Percentiles rank a stretch among this genome's conserved stretches.
phyloP scores from a whole-genome alignment of 2,888 invertebrate species.

The Tetheella fluctuosa region DNA sequence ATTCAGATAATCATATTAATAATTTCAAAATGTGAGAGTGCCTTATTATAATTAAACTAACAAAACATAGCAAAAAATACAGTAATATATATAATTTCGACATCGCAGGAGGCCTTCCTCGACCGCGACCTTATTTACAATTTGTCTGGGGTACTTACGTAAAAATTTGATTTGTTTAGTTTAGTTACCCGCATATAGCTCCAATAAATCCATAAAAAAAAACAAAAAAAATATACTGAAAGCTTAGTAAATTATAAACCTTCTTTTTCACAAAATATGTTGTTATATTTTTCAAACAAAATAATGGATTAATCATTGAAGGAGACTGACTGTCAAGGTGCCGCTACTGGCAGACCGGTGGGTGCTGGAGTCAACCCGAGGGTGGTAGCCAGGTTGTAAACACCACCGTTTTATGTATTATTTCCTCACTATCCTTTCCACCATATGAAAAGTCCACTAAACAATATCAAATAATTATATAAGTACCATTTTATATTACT shows the following conservation, averaged over 20 bases:
- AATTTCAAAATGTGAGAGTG: not conserved
- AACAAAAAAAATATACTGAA: too few species aligned
- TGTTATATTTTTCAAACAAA: too few species aligned
- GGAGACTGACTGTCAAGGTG: too few species aligned
- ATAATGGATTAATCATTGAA: too few species aligned
- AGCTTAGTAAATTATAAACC: too few species aligned
- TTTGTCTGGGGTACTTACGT: slow-evolving; percentile 33
- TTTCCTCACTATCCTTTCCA: too few species aligned
- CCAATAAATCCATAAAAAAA: not conserved
- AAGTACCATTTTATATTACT: not conserved
- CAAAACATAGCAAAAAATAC: slow-evolving; percentile 49
- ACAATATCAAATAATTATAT: not conserved
- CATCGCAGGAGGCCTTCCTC: slow-evolving; percentile 50
- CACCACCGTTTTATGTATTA: too few species aligned
- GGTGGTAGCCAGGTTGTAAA: too few species aligned
- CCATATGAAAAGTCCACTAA: too few species aligned
- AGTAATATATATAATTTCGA: slow-evolving; percentile 54
- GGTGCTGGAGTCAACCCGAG: too few species aligned
- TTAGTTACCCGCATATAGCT: not conserved
- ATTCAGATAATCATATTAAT: not conserved
- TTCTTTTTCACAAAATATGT: too few species aligned
- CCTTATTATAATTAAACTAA: not conserved
- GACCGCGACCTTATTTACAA: slow-evolving; percentile 59
- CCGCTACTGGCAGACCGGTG: too few species aligned
- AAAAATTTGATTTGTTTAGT: slow-evolving; percentile 43